Conservation (phyloP, 2,113 vertebrate species). For the Urocynchramus pylzowi region DNA sequence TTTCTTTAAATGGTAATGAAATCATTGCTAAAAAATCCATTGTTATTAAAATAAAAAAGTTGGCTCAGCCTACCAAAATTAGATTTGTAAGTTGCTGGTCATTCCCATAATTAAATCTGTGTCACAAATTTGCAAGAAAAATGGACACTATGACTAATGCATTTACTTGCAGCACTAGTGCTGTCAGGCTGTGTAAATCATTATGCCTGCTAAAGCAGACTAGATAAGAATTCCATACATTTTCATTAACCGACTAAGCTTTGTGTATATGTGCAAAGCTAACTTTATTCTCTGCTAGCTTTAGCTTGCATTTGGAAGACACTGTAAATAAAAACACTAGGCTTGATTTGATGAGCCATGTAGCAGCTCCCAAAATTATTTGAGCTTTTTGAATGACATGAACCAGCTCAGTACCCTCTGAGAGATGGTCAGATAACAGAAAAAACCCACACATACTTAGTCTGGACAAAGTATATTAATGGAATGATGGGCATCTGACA, state of each 20-base stretch:
- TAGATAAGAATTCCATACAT: conserved; percentile 71
- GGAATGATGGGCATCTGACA: neutral
- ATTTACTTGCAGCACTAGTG: conserved; percentile 75
- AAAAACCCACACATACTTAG: neutral
- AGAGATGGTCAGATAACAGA: neutral
- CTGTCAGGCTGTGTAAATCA: conserved; percentile 76
- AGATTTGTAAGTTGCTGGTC: conserved; percentile 85
- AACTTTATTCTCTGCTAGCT: neutral
- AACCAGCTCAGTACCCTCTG: neutral
- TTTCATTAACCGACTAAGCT: conserved; percentile 65
- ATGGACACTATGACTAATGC: conserved; percentile 82
- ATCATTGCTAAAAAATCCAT: conserved; percentile 81
- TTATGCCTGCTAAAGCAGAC: conserved; percentile 63
- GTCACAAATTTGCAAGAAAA: conserved; percentile 85
- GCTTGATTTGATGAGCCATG: neutral
- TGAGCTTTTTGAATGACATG: neutral
- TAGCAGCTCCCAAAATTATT: neutral
- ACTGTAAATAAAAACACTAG: neutral
- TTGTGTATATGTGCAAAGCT: neutral
- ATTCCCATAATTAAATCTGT: conserved; percentile 84
- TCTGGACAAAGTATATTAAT: neutral
- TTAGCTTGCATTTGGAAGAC: neutral
- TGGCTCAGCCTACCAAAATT: conserved; percentile 79
- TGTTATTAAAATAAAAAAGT: conserved; percentile 80
- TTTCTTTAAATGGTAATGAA: conserved; percentile 82